Percentiles rank a stretch among this genome's conserved stretches.
Conservation (phyloP, 2,888 invertebrate genomes). For the Dicyrtomina minuta region DNA sequence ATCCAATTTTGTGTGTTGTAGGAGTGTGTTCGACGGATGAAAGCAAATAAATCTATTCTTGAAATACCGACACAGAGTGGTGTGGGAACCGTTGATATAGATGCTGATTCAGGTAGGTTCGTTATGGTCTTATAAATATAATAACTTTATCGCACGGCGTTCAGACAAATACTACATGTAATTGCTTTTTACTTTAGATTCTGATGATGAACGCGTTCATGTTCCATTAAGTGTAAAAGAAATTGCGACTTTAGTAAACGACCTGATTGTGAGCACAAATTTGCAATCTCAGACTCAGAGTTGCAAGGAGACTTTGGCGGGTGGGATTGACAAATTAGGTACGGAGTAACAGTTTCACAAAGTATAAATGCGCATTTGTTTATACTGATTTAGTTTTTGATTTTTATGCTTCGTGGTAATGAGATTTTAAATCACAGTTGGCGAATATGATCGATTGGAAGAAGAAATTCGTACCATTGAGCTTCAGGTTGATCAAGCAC, state of each 20-base stretch:
- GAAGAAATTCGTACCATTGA: slow-evolving; percentile 24
- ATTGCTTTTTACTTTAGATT: background rate
- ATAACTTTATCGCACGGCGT: too few relatives aligned
- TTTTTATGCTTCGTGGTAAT: background rate
- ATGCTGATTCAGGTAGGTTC: slow-evolving; percentile 15
- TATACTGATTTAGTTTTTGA: too few relatives aligned
- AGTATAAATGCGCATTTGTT: too few relatives aligned
- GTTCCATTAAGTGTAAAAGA: slow-evolving; percentile 14
- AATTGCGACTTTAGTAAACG: slow-evolving; percentile 29
- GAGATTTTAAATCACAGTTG: slow-evolving; percentile 12
- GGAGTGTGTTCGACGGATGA: slow-evolving; percentile 11
- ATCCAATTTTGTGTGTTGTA: background rate
- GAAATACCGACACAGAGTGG: slow-evolving; percentile 28
- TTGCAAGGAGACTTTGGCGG: slow-evolving; percentile 18
- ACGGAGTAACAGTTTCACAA: background rate
- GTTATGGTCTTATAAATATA: background rate
- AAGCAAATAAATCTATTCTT: slow-evolving; percentile 15
- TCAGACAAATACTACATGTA: too few relatives aligned
- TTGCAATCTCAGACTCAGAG: slow-evolving; percentile 24
- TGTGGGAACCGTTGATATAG: slow-evolving; percentile 17
- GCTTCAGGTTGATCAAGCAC: slow-evolving; percentile 19
- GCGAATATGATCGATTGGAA: slow-evolving; percentile 18
- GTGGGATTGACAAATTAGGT: slow-evolving; percentile 20
- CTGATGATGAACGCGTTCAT: slow-evolving; percentile 9
- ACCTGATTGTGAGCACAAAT: slow-evolving; percentile 27